Base-by-base conservation (phyloP, 2,888 invertebrate species). In the Cosmopolites sordidus region DNA sequence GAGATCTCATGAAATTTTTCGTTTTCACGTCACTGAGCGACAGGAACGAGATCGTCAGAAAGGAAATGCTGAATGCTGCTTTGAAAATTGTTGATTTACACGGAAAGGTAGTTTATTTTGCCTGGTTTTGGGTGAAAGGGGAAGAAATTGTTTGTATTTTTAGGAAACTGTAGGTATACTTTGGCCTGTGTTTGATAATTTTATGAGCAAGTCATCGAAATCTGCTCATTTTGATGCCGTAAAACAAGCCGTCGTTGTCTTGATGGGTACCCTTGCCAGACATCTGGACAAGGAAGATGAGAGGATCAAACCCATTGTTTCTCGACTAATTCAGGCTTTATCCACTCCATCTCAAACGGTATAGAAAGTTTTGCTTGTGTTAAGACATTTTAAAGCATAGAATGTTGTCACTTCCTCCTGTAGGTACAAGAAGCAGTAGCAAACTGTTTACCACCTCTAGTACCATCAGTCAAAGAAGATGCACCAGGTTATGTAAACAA, bases 261-360 rank as follows among this genome's bases (percentile, higher is more conserved):
- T 99, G 49, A 94, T 99, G 89, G 99, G 99, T 2, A 93, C 92
- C 0, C 78, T 99, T 63, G 98, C 98, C n/a, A 83, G 92, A 39
- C 96, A 98, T 81, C 82, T 98, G 66, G 92, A 91, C 64, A 90
- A 91, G 58, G 86, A 86, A 59, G 95, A 97, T 76, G 82, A 85
- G 2, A 80, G 93, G 67, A 88, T 97, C 63, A 89, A 90, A 69
- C 95, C 97, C n/a, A 98, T 99, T 66, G 88, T 98, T 6, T 83
- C 86, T 64, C 82, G 96, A 54, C 79, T 99, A 41, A 84, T 99
- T 46, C 86, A 91, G 45, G 92, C 97, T 0, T 78, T 99, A 2
- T 90, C 91, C 29, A 99, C 98, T 33, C 99, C 99, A 9, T 96
- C 97, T 33, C 96, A 98, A 72, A 92, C 92, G 79, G 89, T 64